Evolutionary conservation across 2,113 vertebrate genomes (phyloP).

Genomic region (Ariopsis seemanni): DNA sequence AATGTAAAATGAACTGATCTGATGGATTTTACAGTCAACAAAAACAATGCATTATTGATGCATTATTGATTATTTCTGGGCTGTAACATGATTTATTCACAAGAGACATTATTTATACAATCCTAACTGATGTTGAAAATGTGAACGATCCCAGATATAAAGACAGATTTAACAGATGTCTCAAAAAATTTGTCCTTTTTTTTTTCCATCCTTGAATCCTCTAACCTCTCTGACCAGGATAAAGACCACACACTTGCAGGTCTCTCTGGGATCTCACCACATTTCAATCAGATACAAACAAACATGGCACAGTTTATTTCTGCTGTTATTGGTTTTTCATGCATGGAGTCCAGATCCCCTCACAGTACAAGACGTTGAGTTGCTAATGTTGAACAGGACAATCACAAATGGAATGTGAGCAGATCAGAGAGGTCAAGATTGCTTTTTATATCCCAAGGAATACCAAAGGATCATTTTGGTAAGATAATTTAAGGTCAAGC

Average conservation of each 20-base stretch:
- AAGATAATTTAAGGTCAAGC: background rate
- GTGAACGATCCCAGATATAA: background rate
- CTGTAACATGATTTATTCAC: background rate
- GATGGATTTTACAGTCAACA: background rate
- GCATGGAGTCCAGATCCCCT: background rate
- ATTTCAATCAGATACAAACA: background rate
- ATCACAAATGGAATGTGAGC: background rate
- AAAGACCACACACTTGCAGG: background rate
- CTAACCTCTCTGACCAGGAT: background rate
- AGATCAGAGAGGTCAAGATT: background rate
- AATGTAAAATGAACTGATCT: background rate
- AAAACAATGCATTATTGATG: background rate
- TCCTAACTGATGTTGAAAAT: background rate
- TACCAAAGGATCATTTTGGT: background rate
- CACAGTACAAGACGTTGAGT: background rate
- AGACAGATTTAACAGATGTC: background rate
- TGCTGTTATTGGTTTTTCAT: background rate
- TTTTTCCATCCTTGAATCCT: background rate
- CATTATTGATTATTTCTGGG: background rate
- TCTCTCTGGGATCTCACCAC: background rate
- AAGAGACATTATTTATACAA: background rate
- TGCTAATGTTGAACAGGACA: background rate
- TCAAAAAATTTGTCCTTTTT: background rate
- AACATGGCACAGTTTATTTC: background rate
- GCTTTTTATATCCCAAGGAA: background rate